Conservation (phyloP, 2,113 vertebrate genomes). For the Ahaetulla prasina region DNA sequence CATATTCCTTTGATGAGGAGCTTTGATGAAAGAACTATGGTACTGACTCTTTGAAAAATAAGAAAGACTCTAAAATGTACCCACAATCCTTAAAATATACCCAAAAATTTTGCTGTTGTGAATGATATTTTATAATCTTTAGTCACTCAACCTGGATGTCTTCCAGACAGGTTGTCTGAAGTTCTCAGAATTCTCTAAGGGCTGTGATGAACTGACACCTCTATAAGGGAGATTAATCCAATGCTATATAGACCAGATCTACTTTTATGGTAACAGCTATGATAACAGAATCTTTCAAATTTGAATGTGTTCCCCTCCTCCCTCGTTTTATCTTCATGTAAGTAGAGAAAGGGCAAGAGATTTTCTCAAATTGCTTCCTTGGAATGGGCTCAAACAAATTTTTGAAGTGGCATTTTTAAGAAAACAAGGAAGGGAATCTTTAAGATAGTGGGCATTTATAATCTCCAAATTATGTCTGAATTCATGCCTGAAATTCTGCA, state of each 20-base stretch:
- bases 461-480: neutral
- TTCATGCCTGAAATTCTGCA: neutral
- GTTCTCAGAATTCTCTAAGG: neutral
- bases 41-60: neutral
- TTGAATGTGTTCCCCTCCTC: neutral
- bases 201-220: neutral
- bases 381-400: neutral
- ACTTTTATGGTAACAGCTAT: neutral
- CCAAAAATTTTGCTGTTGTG: neutral
- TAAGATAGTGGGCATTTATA: neutral
- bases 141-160: neutral
- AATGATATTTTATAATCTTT: neutral
- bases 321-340: neutral
- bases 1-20: conserved; percentile 4
- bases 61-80: neutral
- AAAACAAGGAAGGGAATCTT: neutral
- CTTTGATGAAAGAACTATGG: neutral
- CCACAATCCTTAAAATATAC: neutral
- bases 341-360: neutral
- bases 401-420: neutral
- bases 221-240: neutral
- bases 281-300: neutral
- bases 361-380: neutral
- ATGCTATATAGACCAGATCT: neutral
- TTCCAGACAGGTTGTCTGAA: neutral